Conservation (phyloP, 2,888 invertebrate species). For the Podabrus alpinus region DNA sequence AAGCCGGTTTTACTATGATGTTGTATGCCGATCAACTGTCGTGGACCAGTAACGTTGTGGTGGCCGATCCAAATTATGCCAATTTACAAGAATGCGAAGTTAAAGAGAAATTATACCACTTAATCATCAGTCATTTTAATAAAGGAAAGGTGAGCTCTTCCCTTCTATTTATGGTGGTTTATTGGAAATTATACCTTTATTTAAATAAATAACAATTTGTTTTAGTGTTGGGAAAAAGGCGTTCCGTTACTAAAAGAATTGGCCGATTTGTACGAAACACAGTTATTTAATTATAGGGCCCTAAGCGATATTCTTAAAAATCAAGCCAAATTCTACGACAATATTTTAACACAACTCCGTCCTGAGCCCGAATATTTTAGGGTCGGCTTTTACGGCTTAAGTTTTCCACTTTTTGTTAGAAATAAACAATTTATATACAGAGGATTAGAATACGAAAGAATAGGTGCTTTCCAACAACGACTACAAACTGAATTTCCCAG, state of each 20-base stretch:
- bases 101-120: conserved; percentile 85
- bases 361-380: conserved; percentile 95
- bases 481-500: conserved; percentile 92
- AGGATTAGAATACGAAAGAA: conserved; percentile 92
- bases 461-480: conserved; percentile 91
- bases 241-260: conserved; percentile 90
- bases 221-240: conserved; percentile 93
- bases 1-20: conserved; percentile 92
- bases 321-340: conserved; percentile 90
- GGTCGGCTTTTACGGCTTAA: conserved; percentile 93
- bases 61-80: conserved; percentile 70
- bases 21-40: conserved; percentile 89
- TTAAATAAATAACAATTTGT: conserved; percentile 14
- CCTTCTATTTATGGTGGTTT: too few relatives aligned
- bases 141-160: conserved; percentile 75
- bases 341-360: conserved; percentile 83
- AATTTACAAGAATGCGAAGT: conserved; percentile 86
- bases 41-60: conserved; percentile 75
- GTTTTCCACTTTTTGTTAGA: conserved; percentile 91
- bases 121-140: conserved; percentile 91
- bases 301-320: conserved; percentile 81
- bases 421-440: conserved; percentile 95
- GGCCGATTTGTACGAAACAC: conserved; percentile 83
- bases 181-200: too few relatives aligned
- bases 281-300: conserved; percentile 85